Base-by-base conservation (phyloP, 2,888 invertebrate species). In the Acanthopleura granulata region DNA sequence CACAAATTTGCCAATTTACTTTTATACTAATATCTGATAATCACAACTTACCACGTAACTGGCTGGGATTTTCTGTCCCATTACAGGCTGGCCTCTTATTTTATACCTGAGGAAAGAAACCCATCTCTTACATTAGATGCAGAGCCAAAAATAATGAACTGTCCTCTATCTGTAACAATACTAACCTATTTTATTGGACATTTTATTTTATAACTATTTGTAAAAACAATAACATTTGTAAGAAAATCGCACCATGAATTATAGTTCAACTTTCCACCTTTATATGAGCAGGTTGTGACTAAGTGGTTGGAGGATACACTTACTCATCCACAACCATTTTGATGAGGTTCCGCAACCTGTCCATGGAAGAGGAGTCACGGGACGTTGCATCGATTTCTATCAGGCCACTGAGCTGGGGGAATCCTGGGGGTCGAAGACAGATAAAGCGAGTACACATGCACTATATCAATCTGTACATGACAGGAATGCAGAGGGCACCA, bases 41-140 rank as follows among this genome's bases (percentile, higher is more conserved):
- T n/a, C 57, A 57, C 57, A 57, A 22, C 9, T 83, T 80, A 89
- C 89, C 78, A 89, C 87, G 81, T 87, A 89, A 77, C 87, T 88
- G 0, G 86, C 88, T 27, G 89, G 89, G 49, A 88, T 83, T 69
- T 86, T 88, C 77, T 87, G 87, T 29, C 88, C 88, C 87, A 89
- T 89, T 22, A 89, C 88, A 40, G 81, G 80, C 72, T 85, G 80
- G 6, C 84, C 84, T 74, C 81, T 82, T 0, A 87, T 76, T 57
- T 80, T 84, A 78, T 83, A 87, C 9, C 87, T 87, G 78, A 62
- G 77, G 72, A 72, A 66, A 40, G 40, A 40, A 40, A 40, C 66
- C 50, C n/a, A 50, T 27, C 61, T 22, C 6, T 22, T 61, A 61
- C 25, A 61, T 3, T 22, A 61, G 3, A 61, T 22, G 61, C 12